Conservation (phyloP, 2,797 vertebrate species). For the Myotis vivesi region DNA sequence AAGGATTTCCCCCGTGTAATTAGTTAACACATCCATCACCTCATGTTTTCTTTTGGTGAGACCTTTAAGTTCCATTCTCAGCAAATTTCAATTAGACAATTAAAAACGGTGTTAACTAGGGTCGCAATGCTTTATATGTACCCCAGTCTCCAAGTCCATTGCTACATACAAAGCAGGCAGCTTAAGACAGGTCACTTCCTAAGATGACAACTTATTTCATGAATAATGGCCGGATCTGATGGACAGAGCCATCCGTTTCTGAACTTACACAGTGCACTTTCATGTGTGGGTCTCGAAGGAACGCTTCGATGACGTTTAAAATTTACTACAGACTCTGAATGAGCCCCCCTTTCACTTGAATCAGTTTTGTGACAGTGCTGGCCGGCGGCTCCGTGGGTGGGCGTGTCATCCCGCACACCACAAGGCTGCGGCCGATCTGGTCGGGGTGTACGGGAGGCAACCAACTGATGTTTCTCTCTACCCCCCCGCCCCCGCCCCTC, state of each 20-base stretch:
- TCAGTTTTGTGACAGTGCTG: not conserved
- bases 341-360: not conserved
- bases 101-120: rapidly evolving
- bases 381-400: not conserved
- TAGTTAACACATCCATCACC: rapidly evolving
- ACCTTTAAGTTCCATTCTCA: not conserved
- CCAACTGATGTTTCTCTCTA: no score
- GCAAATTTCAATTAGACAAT: not conserved
- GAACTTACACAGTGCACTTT: not conserved
- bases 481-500: rapidly evolving
- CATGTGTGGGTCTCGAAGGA: not conserved
- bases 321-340: not conserved
- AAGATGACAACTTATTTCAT: not conserved
- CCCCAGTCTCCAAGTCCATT: not conserved
- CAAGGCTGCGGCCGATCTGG: not conserved
- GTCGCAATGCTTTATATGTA: rapidly evolving
- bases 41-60: not conserved
- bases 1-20: rapidly evolving
- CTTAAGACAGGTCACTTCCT: rapidly evolving
- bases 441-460: no score
- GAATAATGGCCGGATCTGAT: not conserved
- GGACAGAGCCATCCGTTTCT: not conserved
- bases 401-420: no score
- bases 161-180: no score
- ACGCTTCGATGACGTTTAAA: not conserved